Percentiles rank a stretch among this genome's conserved stretches.
These are phyloP conservation scores for Semotilus atromaculatus DNA, from an alignment of 2,797 vertebrate genomes.

Conservation along the genomic window DNA sequence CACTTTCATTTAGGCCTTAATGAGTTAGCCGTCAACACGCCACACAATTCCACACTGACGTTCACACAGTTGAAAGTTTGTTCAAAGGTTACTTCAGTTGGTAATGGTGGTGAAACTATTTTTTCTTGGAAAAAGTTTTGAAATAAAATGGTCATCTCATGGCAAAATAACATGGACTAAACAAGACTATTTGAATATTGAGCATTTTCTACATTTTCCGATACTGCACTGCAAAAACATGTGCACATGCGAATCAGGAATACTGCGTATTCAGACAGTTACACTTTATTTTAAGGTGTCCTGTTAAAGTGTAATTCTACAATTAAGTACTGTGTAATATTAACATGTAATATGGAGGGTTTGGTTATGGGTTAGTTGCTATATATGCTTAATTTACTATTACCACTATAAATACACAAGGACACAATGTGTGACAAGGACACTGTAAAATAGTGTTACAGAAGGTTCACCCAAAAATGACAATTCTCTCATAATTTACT, in stretches of 20 bases:
- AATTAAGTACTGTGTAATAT: not conserved
- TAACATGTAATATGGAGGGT: not conserved
- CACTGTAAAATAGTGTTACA: not conserved
- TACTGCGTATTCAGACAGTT: not conserved
- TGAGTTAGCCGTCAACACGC: conserved; percentile 79
- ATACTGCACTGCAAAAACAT: not conserved
- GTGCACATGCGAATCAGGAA: not conserved
- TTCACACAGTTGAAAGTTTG: conserved; percentile 32
- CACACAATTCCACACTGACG: conserved; percentile 64
- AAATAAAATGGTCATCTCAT: not conserved
- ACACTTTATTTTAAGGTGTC: not conserved
- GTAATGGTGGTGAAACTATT: not conserved
- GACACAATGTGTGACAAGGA: not conserved
- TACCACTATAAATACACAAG: not conserved
- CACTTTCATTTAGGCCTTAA: conserved; percentile 83
- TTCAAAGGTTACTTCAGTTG: conserved; percentile 1
- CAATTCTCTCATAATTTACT: not conserved
- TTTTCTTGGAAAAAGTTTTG: not conserved
- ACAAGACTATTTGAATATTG: not conserved
- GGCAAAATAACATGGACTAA: not conserved
- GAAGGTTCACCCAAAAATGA: not conserved
- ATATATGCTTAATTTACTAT: not conserved
- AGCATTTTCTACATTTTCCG: not conserved
- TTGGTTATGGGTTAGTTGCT: not conserved
- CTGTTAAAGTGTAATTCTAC: not conserved